These are phyloP conservation scores for Drosophila novamexicana DNA, from an alignment of 1,140 invertebrate genomes.

Conservation along the genomic window DNA sequence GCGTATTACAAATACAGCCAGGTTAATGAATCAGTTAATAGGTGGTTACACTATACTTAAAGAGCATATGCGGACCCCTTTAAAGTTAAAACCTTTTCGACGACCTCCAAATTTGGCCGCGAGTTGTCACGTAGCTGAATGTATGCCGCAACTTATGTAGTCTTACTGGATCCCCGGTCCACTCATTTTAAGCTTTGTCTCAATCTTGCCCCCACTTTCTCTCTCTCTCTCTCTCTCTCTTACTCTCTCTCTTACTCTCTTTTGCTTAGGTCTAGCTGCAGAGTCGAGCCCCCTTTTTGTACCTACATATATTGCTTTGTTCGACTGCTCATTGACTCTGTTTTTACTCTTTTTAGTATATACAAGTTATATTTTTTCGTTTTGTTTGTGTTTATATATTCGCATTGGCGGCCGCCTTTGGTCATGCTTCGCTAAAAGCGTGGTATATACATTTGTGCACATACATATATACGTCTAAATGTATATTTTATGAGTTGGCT, in stretches of 20 bases:
- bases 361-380: constrained; percentile 26
- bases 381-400: constrained; percentile 9
- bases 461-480: neutral
- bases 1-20: neutral
- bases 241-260: neutral
- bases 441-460: neutral
- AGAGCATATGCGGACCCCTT: neutral
- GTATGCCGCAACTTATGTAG: neutral
- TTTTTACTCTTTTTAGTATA: constrained; percentile 5
- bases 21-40: neutral
- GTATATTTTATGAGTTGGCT: constrained; percentile 39
- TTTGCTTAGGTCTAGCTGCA: neutral
- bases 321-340: neutral
- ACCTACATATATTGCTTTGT: constrained; percentile 22
- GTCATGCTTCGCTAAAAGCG: neutral
- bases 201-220: constrained; percentile 6
- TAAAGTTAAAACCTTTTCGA: neutral
- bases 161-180: neutral
- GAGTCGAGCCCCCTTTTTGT: constrained; percentile 65
- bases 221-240: constrained; percentile 3
- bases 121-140: constrained; percentile 38
- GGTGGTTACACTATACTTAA: neutral
- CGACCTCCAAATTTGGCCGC: constrained; percentile 48
- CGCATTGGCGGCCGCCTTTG: constrained; percentile 3
- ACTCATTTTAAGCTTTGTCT: neutral